These are phyloP conservation scores for Apomyelois bistriatella DNA, from an alignment of 2,888 invertebrate species.

Conservation along the genomic window DNA sequence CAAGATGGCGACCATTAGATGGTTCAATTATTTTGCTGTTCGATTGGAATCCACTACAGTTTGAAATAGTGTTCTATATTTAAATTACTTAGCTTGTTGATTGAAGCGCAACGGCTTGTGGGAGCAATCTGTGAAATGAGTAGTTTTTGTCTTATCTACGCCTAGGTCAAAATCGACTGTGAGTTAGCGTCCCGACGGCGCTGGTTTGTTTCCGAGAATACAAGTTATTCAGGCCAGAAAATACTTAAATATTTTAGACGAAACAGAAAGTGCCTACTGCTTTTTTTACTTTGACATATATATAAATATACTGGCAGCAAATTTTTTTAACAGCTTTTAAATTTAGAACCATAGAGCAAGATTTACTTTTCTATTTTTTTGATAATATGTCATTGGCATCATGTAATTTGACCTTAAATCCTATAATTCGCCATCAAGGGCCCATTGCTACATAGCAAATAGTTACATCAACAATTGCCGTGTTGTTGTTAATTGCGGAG, in stretches of 20 bases:
- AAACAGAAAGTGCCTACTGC: too few relatives aligned
- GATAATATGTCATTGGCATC: too few relatives aligned
- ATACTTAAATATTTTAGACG: too few relatives aligned
- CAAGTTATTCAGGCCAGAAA: too few relatives aligned
- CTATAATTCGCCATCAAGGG: constrained; percentile 10
- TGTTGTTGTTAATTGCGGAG: constrained; percentile 35
- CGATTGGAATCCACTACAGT: neutral
- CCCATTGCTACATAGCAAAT: constrained; percentile 21
- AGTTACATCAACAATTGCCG: constrained; percentile 36
- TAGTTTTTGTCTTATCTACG: neutral
- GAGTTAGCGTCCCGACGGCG: too few relatives aligned
- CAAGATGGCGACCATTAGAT: neutral
- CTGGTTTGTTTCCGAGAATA: too few relatives aligned
- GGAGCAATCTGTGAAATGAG: constrained; percentile 5
- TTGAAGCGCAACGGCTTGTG: neutral
- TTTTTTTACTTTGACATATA: too few relatives aligned
- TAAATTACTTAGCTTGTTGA: constrained; percentile 6
- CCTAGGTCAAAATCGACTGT: too few relatives aligned
- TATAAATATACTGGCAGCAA: too few relatives aligned
- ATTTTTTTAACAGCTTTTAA: too few relatives aligned
- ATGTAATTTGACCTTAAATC: neutral
- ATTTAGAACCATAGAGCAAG: too few relatives aligned
- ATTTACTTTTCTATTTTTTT: too few relatives aligned
- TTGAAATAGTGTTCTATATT: neutral
- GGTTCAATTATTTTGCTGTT: neutral